Evolutionary conservation across 2,113 vertebrate genomes (phyloP).

Genomic region (Erinaceus europaeus): DNA sequence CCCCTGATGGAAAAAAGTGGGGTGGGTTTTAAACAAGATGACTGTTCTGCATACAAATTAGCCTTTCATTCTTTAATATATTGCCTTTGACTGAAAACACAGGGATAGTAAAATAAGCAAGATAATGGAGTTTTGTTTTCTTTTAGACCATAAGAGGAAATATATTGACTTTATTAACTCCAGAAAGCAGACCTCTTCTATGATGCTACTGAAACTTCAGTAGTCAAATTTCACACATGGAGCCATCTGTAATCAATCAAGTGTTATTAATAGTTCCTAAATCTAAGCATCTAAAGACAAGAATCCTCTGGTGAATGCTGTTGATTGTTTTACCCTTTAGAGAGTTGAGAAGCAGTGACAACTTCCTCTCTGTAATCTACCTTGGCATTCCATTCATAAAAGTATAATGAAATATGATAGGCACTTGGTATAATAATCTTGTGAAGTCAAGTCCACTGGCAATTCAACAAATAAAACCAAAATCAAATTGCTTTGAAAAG

Average conservation of each 20-base stretch:
- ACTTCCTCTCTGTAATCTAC: background rate
- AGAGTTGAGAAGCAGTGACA: slow-evolving; percentile 36
- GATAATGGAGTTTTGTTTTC: background rate
- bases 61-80: background rate
- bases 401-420: slow-evolving; percentile 33
- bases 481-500: slow-evolving; percentile 56
- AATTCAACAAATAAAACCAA: slow-evolving; percentile 64
- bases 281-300: slow-evolving; percentile 58
- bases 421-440: slow-evolving; percentile 34
- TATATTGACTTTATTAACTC: background rate
- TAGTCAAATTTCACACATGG: slow-evolving; percentile 34
- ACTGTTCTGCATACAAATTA: background rate
- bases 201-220: background rate
- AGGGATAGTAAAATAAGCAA: background rate
- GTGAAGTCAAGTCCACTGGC: slow-evolving; percentile 46
- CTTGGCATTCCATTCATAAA: background rate
- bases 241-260: slow-evolving; percentile 62
- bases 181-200: slow-evolving; percentile 16
- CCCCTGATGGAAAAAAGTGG: too few species aligned
- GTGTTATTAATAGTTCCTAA: slow-evolving; percentile 50
- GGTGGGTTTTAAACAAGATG: background rate
- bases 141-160: background rate
- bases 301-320: slow-evolving; percentile 16
- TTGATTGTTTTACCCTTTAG: slow-evolving; percentile 42
- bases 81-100: background rate